Evolutionary conservation across 2,797 vertebrate genomes (phyloP).

Genomic region (Pitangus sulphuratus): DNA sequence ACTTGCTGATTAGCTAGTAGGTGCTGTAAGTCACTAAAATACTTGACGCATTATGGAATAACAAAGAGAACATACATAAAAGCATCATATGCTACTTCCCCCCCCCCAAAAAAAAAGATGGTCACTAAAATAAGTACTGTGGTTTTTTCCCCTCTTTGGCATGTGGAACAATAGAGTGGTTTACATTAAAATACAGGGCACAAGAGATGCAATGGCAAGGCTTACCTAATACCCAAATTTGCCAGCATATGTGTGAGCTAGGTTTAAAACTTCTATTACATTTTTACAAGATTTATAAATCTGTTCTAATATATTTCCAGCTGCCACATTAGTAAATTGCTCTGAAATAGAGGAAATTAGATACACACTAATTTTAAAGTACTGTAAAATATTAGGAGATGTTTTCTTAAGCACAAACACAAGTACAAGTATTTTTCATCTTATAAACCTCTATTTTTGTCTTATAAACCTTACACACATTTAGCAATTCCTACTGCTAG

Average conservation of each 20-base stretch:
- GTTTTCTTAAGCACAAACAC: background rate
- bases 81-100: background rate
- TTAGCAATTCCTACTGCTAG: background rate
- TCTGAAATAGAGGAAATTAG: constrained; percentile 39
- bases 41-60: background rate
- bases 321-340: constrained; percentile 37
- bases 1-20: constrained; percentile 49
- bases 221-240: constrained; percentile 34
- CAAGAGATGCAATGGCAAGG: constrained; percentile 11
- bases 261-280: constrained; percentile 33
- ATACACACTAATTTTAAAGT: background rate
- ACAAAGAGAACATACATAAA: background rate
- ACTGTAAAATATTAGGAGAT: background rate
- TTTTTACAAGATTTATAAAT: constrained; percentile 54
- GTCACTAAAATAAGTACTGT: background rate
- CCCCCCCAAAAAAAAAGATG: background rate
- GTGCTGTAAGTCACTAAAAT: constrained; percentile 35
- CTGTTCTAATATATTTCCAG: background rate
- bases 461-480: background rate
- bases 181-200: constrained; percentile 33
- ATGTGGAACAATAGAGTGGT: background rate
- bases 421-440: background rate
- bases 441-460: background rate
- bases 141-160: background rate
- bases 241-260: constrained; percentile 28